Conservation (phyloP, 2,888 invertebrate species). For the Petrolisthes manimaculis region DNA sequence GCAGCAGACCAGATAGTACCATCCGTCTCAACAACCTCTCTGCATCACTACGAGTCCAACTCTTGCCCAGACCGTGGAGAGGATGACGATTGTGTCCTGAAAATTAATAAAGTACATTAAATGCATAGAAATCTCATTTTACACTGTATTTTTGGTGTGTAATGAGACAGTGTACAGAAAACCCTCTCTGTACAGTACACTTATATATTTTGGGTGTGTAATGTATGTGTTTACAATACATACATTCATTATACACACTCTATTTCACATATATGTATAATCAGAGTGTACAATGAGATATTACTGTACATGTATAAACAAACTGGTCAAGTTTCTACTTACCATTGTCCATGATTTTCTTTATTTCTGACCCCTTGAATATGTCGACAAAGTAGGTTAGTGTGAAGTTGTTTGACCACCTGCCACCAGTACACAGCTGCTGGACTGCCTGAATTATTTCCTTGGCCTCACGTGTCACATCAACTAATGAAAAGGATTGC, state of each 20-base stretch:
- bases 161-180: too few species aligned
- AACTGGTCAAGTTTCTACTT: constrained; percentile 52
- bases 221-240: too few species aligned
- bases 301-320: background rate
- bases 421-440: constrained; percentile 72
- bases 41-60: constrained; percentile 81
- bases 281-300: background rate
- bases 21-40: constrained; percentile 86
- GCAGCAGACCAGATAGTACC: constrained; percentile 82
- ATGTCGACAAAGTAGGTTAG: constrained; percentile 83
- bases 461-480: constrained; percentile 50
- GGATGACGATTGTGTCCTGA: constrained; percentile 75
- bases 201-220: too few species aligned
- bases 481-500: constrained; percentile 22
- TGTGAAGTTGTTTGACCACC: constrained; percentile 74
- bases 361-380: constrained; percentile 80
- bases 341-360: constrained; percentile 75
- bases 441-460: constrained; percentile 79
- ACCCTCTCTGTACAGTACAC: too few species aligned
- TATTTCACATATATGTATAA: background rate
- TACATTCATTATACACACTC: too few species aligned
- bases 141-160: too few species aligned
- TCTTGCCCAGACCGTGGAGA: constrained; percentile 78
- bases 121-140: too few species aligned
- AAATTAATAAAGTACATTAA: background rate